These are phyloP conservation scores for Sebastiscus albofasciatus DNA, from an alignment of 2,797 vertebrate species.

Conservation along the genomic window DNA sequence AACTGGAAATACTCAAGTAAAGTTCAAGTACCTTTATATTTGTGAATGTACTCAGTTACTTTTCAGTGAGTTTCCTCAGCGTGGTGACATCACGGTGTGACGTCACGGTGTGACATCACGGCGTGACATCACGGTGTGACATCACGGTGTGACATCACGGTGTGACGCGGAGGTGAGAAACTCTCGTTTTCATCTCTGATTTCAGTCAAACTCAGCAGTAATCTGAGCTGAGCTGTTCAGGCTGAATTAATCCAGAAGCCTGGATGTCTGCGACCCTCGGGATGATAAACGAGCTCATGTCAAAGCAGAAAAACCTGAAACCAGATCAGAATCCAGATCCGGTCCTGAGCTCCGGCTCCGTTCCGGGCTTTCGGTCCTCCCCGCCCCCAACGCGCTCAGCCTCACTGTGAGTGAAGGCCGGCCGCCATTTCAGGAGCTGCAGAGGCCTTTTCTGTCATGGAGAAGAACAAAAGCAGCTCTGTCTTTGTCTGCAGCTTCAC, in stretches of 20 bases:
- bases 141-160: no score
- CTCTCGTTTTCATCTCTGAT: background rate
- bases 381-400: background rate
- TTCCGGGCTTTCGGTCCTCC: constrained; percentile 33
- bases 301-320: background rate
- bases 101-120: no score
- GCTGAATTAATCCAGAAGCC: no score
- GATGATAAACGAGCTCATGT: no score
- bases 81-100: no score
- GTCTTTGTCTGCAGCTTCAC: background rate
- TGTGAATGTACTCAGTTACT: background rate
- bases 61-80: no score
- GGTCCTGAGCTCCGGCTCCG: background rate
- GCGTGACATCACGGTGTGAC: no score
- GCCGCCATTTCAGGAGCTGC: background rate
- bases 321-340: constrained; percentile 48
- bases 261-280: background rate
- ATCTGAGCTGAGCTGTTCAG: no score
- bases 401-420: background rate
- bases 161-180: no score
- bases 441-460: background rate
- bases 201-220: no score
- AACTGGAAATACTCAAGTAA: background rate
- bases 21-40: no score
- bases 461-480: background rate